These are phyloP conservation scores for Platycheirus rosarum DNA, from an alignment of 2,888 invertebrate genomes.

Conservation along the genomic window DNA sequence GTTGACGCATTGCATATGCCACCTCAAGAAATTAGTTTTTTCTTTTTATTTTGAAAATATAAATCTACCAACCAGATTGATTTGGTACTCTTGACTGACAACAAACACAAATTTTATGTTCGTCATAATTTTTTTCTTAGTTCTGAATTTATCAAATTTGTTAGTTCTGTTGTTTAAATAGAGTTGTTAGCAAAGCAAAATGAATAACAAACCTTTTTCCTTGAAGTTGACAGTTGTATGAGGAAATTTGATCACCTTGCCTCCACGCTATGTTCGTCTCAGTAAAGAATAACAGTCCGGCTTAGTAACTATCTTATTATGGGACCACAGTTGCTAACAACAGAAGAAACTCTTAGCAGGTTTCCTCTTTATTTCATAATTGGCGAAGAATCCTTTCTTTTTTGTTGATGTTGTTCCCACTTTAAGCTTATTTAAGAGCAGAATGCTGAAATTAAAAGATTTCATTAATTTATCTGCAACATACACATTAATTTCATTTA, in stretches of 20 bases:
- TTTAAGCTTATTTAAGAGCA: conserved; percentile 60
- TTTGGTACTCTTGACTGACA: too few species aligned
- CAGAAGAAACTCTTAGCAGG: conserved; percentile 22
- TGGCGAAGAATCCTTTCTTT: conserved; percentile 34
- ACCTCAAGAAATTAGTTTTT: too few species aligned
- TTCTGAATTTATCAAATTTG: too few species aligned
- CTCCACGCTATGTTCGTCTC: conserved; percentile 6
- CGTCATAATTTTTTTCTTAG: too few species aligned
- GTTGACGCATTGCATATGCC: too few species aligned
- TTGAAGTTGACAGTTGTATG: conserved; percentile 55
- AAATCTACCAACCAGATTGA: too few species aligned
- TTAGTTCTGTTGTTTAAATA: too few species aligned
- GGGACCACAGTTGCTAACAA: conserved; percentile 38
- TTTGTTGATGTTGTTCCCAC: conserved; percentile 43
- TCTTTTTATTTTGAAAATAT: too few species aligned
- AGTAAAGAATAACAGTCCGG: conserved; percentile 17
- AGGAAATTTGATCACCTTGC: conserved; percentile 29
- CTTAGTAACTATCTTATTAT: conserved; percentile 28
- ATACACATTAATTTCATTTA: not conserved
- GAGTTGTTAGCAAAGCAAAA: too few species aligned
- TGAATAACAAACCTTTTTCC: conserved; percentile 59
- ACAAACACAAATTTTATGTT: too few species aligned
- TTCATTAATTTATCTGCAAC: not conserved
- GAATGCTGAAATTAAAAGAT: conserved; percentile 53
- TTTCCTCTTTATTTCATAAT: conserved; percentile 58